Base-by-base conservation (phyloP, 1,140 invertebrate species). In the Drosophila auraria region DNA sequence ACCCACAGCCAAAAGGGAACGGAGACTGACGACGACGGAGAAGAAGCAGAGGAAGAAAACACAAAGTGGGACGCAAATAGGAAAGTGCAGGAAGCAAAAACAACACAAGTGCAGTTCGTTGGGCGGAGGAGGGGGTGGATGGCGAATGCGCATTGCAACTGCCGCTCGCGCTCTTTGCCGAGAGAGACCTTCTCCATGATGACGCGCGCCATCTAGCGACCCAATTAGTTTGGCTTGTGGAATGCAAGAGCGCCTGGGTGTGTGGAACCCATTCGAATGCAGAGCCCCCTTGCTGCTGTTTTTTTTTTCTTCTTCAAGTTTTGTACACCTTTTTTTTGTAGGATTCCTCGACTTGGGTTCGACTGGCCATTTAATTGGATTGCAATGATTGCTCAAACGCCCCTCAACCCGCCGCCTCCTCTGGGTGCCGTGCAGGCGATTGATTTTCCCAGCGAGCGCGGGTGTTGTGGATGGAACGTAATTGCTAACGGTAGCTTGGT, bases 281-380 rank as follows among this genome's bases (percentile, higher is more conserved):
- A 38, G 66, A 20, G 27, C 7, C 23, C 27, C 9, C 23, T 17
- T 44, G 12, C 9, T 17, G 25, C 5, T 45, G 17, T 20, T n/a
- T 38, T 42, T 30, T n/a, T 6, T 15, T 66, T 69, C 27, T 23
- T 7, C 40, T n/a, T 57, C 9, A 57, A 47, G 15, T 47, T 53
- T 74, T 72, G 36, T 50, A n/a, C 14, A 30, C 38, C 15, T 25
- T 38, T 57, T 33, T 60, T 54, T 49, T 14, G 15, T 47, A 57
- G 36, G 33, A 36, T 45, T 58, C 27, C 53, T 38, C 54, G 36
- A 12, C 40, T 45, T 49, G n/a, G 38, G 44, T 64, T 57, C 54
- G 57, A 68, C 44, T 77, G 64, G 53, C 69, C 78, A 81, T 74
- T 86, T 86, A 86, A 81, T 86, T 79, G 78, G 69, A 86, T 82